Conservation (phyloP, 1,140 invertebrate species). For the Drosophila asahinai region DNA sequence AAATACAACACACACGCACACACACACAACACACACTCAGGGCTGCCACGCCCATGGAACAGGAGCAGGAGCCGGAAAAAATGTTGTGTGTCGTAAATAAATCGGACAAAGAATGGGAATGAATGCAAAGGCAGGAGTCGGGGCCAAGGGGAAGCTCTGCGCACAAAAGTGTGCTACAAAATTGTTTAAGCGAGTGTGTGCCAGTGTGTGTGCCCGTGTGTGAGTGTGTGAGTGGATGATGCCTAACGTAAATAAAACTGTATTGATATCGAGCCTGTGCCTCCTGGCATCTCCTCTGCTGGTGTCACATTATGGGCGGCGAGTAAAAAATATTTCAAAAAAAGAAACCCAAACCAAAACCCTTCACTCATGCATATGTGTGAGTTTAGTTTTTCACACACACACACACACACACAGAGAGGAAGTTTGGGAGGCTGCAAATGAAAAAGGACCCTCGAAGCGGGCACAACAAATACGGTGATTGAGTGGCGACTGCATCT, state of each 20-base stretch:
- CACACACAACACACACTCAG: neutral
- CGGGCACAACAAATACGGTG: constrained; percentile 60
- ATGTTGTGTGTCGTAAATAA: constrained; percentile 52
- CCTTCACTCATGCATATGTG: constrained; percentile 44
- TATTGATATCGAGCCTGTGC: constrained; percentile 67
- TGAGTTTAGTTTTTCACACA: constrained; percentile 54
- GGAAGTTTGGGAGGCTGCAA: neutral
- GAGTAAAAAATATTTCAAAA: constrained; percentile 68
- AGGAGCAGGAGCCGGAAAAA: constrained; percentile 21
- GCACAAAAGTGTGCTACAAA: constrained; percentile 69
- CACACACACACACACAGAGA: constrained; percentile 3
- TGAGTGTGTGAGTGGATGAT: constrained; percentile 22
- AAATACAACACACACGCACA: constrained; percentile 33
- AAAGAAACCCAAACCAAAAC: constrained; percentile 31
- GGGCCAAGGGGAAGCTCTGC: constrained; percentile 12
- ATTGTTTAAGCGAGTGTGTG: constrained; percentile 51
- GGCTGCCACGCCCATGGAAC: constrained; percentile 37
- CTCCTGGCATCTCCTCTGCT: neutral
- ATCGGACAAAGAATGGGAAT: constrained; percentile 36
- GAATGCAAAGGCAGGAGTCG: constrained; percentile 3
- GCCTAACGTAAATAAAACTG: constrained; percentile 70
- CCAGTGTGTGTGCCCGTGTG: constrained; percentile 8
- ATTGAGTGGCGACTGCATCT: constrained; percentile 80
- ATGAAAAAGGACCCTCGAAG: constrained; percentile 50
- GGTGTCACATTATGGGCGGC: constrained; percentile 65